These are phyloP conservation scores for Spodoptera litura DNA, from an alignment of 1,140 invertebrate species.

Conservation along the genomic window DNA sequence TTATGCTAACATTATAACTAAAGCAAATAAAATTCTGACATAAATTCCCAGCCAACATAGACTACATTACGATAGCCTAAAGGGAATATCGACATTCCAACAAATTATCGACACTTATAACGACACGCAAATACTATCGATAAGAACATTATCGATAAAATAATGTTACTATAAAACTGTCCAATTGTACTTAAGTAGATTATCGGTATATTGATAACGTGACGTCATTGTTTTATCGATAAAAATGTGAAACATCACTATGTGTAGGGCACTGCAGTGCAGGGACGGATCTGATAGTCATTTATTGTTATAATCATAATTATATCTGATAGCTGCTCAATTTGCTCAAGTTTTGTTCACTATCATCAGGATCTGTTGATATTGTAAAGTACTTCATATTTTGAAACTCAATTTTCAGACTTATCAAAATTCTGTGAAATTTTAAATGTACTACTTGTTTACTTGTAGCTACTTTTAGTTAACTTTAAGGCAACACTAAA, in stretches of 20 bases:
- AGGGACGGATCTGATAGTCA: constrained; percentile 14
- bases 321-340: not conserved
- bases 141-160: constrained; percentile 1
- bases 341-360: not conserved
- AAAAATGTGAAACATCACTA: not conserved
- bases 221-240: constrained; percentile 30
- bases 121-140: constrained; percentile 18
- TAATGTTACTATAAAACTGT: constrained; percentile 9
- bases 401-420: too few species aligned
- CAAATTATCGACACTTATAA: constrained; percentile 17
- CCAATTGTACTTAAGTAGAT: constrained; percentile 40
- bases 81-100: not conserved
- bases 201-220: constrained; percentile 21
- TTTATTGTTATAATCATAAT: constrained; percentile 22
- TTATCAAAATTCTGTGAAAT: too few species aligned
- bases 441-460: too few species aligned
- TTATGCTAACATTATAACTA: too few species aligned
- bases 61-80: not conserved
- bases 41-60: not conserved
- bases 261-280: not conserved
- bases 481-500: too few species aligned
- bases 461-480: too few species aligned
- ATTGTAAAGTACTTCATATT: too few species aligned
- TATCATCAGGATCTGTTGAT: too few species aligned
- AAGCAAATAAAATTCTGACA: constrained; percentile 9